These are phyloP conservation scores for Microplitis manilae DNA, from an alignment of 2,888 invertebrate genomes.

Conservation along the genomic window DNA sequence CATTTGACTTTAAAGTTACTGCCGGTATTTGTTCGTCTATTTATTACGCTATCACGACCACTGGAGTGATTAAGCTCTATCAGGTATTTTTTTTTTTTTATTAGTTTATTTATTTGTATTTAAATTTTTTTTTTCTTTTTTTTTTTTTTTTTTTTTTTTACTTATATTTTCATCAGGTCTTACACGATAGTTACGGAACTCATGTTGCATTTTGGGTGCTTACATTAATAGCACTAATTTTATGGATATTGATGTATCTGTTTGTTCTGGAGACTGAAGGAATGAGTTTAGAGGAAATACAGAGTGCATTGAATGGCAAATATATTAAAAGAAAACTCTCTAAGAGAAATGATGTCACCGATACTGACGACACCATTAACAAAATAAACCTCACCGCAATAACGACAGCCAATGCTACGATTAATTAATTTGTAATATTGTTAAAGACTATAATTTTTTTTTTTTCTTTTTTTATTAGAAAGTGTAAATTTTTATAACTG, in stretches of 20 bases:
- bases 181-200: conserved; percentile 61
- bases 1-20: conserved; percentile 66
- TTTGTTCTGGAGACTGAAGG: conserved; percentile 69
- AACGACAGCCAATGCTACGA: too few species aligned
- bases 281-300: conserved; percentile 68
- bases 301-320: conserved; percentile 54
- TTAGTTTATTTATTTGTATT: background rate
- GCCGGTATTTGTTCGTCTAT: conserved; percentile 64
- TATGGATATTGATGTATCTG: conserved; percentile 65
- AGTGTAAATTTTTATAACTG: too few species aligned
- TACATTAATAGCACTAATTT: conserved; percentile 59
- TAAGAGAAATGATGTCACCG: conserved; percentile 4
- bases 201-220: conserved; percentile 64
- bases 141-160: background rate
- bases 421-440: too few species aligned
- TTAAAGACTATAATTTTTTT: too few species aligned
- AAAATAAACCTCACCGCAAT: too few species aligned
- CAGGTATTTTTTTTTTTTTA: conserved; percentile 58
- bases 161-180: conserved; percentile 53
- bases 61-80: conserved; percentile 63
- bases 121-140: background rate
- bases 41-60: conserved; percentile 64
- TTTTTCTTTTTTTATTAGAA: too few species aligned
- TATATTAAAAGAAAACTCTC: background rate
- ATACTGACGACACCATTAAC: too few species aligned